Evolutionary conservation across 1,140 invertebrate genomes (phyloP).

Genomic region (Nasonia giraulti): DNA sequence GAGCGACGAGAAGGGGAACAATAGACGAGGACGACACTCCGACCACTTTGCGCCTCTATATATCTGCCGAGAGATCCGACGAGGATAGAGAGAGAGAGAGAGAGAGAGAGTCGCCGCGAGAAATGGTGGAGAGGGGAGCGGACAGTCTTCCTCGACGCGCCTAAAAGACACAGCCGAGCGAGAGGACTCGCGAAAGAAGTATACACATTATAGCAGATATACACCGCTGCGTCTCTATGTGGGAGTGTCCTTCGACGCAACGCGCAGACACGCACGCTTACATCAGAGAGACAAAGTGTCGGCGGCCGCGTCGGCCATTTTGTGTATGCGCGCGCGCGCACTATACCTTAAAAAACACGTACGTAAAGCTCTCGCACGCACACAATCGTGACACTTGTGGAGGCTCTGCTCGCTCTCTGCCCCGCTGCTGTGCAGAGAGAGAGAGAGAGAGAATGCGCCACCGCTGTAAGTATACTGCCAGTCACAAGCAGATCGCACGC

Average conservation of each 20-base stretch:
- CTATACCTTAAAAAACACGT: background rate
- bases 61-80: background rate
- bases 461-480: no score
- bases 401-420: no score
- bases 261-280: background rate
- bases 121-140: background rate
- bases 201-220: background rate
- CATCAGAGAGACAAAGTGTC: background rate
- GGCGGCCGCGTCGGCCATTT: background rate
- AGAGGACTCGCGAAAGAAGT: background rate
- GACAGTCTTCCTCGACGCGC: background rate
- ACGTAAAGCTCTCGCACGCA: background rate
- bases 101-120: background rate
- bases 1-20: background rate
- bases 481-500: no score
- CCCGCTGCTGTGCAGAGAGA: no score
- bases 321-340: background rate
- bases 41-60: constrained; percentile 3
- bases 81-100: no score
- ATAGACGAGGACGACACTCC: constrained; percentile 11
- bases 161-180: background rate
- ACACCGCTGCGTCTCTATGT: background rate
- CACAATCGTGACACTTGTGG: background rate
- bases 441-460: no score
- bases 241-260: background rate